Percentiles rank a stretch among this genome's conserved stretches.
phyloP scores from a whole-genome alignment of 35 echinoderm and acorn worm genomes.

The Amphiura filiformis region DNA sequence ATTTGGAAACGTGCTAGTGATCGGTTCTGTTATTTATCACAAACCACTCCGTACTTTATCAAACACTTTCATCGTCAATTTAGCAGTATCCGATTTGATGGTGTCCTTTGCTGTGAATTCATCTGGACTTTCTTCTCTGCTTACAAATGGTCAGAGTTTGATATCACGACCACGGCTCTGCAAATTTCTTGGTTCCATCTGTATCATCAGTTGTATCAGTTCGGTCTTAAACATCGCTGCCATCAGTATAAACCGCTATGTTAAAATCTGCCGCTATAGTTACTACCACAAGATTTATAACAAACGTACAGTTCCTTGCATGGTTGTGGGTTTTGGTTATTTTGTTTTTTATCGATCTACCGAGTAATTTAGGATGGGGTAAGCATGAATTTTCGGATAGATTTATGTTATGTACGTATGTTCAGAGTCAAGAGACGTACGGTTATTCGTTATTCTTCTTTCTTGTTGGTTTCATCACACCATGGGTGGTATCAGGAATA shows the following conservation, averaged over 20 bases:
- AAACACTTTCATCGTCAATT: constrained; percentile 73
- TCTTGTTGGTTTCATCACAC: too few species aligned
- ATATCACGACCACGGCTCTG: neutral
- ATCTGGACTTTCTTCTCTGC: constrained; percentile 40
- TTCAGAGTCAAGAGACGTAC: neutral
- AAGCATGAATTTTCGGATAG: neutral
- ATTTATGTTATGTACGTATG: constrained; percentile 21
- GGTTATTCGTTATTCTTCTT: neutral
- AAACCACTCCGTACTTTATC: constrained; percentile 33
- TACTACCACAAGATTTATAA: constrained; percentile 52
- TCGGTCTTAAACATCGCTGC: constrained; percentile 46
- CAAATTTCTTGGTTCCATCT: constrained; percentile 13
- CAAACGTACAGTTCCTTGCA: constrained; percentile 13
- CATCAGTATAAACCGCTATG: constrained; percentile 59
- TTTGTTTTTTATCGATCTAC: constrained; percentile 3
- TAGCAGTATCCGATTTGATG: constrained; percentile 58
- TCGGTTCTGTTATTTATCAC: constrained; percentile 42
- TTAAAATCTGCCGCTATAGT: constrained; percentile 33
- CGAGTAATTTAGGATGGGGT: constrained; percentile 4
- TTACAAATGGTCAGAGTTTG: neutral
- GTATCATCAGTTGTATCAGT: constrained; percentile 41
- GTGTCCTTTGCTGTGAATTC: constrained; percentile 55
- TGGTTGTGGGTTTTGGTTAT: neutral
- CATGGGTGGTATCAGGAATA: too few species aligned
- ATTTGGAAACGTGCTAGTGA: constrained; percentile 57